Evolutionary conservation across 2,113 vertebrate genomes (phyloP), one percentile per base, ranked within the genome.

Genomic region (Amblyopsis rosae): DNA sequence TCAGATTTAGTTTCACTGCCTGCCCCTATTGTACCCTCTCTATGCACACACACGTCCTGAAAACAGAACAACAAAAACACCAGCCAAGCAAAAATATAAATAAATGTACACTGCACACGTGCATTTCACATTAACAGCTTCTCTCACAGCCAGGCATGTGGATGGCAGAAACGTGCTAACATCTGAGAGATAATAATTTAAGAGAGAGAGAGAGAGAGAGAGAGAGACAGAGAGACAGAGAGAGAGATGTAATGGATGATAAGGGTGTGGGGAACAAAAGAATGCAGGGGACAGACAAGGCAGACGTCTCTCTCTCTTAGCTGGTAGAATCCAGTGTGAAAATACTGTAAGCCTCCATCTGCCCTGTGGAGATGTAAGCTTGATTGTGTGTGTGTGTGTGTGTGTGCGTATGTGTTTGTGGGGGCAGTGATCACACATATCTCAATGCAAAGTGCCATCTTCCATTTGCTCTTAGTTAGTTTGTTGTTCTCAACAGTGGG

Each of bases 121-220:
- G 73, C 57, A 79, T 81, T 74, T 69, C 41, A 65, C 84, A 84
- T 80, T 55, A 79, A 57, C 73, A 6, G 51, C 72, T 73, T 74
- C 75, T 59, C 26, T 26, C 26, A 26, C 26, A 26, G 26, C 26
- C 26, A 26, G 26, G 26, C 26, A 2, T 26, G 26, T 26, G 26
- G 26, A 26, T 26, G 26, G 26, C 71, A 82, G 66, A 76, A 86
- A 90, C 72, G 75, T 85, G 88, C 72, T 67, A 84, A 85, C 33
- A 66, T 57, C 59, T 66, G 64, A 17, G 50, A 49, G 19, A n/a
- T 26, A 26, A 26, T 26, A 26, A 26, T 26, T 26, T 26, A 73
- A 76, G 74, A 76, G 63, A 58, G 70, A 67, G 68, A 82, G 76
- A 76, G 49, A 16, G 73, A 60, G 47, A 32, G 19, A 45, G 62